phyloP scores from a whole-genome alignment of 1,140 invertebrate genomes.

The Anastrepha ludens region DNA sequence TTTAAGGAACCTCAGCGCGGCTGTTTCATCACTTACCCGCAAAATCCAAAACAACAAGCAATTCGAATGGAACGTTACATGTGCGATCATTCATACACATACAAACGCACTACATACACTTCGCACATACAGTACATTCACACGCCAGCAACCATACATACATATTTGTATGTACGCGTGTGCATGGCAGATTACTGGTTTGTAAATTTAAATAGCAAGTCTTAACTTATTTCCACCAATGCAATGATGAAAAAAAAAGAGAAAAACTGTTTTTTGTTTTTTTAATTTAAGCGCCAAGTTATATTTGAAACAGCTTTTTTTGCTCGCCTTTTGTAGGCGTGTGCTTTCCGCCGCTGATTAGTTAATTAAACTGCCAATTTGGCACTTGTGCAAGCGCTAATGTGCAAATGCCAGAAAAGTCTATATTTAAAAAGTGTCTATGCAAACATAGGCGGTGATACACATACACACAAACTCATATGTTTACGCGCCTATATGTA shows the following conservation, averaged over 20 bases:
- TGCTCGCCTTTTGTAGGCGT: too few species aligned
- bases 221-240: too few species aligned
- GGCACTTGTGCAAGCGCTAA: background rate
- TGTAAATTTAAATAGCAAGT: too few species aligned
- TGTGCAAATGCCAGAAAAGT: background rate
- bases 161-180: too few species aligned
- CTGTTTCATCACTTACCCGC: background rate
- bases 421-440: background rate
- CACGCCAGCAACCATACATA: too few species aligned
- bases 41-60: background rate
- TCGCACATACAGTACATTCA: background rate
- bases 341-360: background rate
- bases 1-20: slow-evolving; percentile 1
- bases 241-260: too few species aligned
- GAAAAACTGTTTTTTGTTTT: too few species aligned
- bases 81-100: background rate
- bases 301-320: background rate
- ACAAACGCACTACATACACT: too few species aligned
- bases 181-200: too few species aligned
- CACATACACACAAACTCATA: background rate
- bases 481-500: too few species aligned
- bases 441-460: background rate
- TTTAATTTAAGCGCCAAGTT: too few species aligned
- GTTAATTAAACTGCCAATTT: background rate
- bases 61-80: background rate